phyloP scores from a whole-genome alignment of 2,888 invertebrate genomes.

The Xestia sexstrigata region DNA sequence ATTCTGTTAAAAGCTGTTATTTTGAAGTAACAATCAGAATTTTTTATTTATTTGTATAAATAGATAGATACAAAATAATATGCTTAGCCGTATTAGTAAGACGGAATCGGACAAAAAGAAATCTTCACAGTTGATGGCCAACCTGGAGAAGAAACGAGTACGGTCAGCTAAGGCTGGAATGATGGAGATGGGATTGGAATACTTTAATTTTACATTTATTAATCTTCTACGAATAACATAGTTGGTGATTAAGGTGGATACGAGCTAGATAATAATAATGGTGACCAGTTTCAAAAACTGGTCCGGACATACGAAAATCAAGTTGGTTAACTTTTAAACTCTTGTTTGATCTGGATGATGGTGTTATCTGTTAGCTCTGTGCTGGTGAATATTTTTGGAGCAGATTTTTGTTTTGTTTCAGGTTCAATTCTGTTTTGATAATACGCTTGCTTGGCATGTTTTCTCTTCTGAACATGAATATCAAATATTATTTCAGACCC shows the following conservation, averaged over 20 bases:
- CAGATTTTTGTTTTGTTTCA: background rate
- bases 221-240: background rate
- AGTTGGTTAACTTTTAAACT: conserved; percentile 8
- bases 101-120: background rate
- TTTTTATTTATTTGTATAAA: too few species aligned
- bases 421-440: background rate
- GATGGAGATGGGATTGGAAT: background rate
- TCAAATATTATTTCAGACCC: background rate
- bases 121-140: background rate
- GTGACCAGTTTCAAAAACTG: conserved; percentile 30
- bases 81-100: background rate
- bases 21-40: background rate
- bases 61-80: too few species aligned
- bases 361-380: background rate
- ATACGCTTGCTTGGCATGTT: background rate
- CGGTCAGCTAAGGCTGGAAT: background rate
- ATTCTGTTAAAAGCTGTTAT: background rate
- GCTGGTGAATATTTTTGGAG: too few species aligned
- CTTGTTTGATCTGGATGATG: background rate
- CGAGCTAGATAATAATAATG: background rate
- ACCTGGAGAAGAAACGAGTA: background rate
- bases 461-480: background rate
- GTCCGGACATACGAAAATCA: conserved; percentile 11
- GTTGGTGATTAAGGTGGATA: background rate
- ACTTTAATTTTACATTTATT: background rate